A percentile compares a stretch with the other conserved stretches of the same genome.
phyloP scores from a whole-genome alignment of 2,888 invertebrate genomes.

The Aromia moschata region DNA sequence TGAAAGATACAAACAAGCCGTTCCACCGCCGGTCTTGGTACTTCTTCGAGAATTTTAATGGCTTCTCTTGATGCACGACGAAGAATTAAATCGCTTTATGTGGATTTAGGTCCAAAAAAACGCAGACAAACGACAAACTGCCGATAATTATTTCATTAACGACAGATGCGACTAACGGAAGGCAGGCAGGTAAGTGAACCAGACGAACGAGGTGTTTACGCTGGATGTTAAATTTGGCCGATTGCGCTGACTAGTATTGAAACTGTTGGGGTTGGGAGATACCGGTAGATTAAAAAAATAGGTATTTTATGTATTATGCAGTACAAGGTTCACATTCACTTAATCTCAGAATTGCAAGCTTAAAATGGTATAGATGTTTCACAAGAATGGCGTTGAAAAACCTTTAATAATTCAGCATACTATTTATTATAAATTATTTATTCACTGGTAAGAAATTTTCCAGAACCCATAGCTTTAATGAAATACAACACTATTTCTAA shows the following conservation, averaged over 20 bases:
- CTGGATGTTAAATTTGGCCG: no score
- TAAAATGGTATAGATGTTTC: not conserved
- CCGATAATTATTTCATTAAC: no score
- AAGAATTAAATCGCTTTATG: slow-evolving; percentile 2
- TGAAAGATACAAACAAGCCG: slow-evolving; percentile 53
- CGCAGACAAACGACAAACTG: not conserved
- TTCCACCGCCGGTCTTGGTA: slow-evolving; percentile 24
- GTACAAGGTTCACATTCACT: not conserved
- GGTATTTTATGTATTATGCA: not conserved
- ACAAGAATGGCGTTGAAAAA: not conserved
- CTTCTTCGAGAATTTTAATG: slow-evolving; percentile 10
- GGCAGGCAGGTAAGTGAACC: no score
- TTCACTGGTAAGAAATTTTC: no score
- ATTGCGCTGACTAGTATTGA: no score
- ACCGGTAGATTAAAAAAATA: not conserved
- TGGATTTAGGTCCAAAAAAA: not conserved
- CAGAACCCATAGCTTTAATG: no score
- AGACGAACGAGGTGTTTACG: no score
- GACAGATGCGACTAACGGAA: no score
- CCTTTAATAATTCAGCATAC: no score
- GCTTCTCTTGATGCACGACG: not conserved
- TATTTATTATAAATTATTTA: no score
- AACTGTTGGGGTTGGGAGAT: not conserved
- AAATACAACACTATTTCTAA: no score
- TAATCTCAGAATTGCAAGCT: no score